Evolutionary conservation across 2,113 vertebrate genomes (phyloP).

Genomic region (Phaetusa simplex): DNA sequence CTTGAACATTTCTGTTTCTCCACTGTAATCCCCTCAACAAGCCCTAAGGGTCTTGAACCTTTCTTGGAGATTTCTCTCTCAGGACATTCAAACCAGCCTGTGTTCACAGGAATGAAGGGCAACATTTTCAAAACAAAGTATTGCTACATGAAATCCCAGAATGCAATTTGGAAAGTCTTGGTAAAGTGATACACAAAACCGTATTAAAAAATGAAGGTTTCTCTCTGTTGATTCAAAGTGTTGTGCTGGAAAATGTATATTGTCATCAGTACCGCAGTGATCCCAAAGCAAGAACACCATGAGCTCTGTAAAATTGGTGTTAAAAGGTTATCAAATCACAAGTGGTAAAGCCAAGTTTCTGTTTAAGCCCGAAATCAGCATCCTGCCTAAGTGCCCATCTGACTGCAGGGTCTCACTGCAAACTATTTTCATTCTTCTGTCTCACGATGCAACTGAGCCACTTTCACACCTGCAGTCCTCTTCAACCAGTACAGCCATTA

Average conservation of each 20-base stretch:
- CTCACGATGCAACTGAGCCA: background rate
- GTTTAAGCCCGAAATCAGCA: background rate
- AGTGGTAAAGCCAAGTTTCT: background rate
- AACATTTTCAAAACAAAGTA: background rate
- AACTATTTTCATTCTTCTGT: background rate
- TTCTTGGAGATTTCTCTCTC: background rate
- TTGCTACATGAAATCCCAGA: background rate
- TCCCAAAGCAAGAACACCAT: background rate
- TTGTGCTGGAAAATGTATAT: background rate
- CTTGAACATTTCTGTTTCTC: background rate
- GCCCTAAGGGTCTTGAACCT: background rate
- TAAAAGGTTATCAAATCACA: background rate
- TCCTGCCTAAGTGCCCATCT: background rate
- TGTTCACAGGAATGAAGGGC: background rate
- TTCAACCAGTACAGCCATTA: background rate
- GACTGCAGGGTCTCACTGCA: background rate
- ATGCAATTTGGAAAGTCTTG: background rate
- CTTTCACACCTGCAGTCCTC: background rate
- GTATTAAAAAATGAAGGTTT: background rate
- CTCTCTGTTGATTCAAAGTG: background rate
- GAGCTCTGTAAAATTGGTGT: background rate
- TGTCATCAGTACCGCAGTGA: background rate
- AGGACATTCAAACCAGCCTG: background rate
- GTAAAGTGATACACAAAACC: background rate
- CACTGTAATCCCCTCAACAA: background rate